Evolutionary conservation across 2,888 invertebrate genomes (phyloP).

Genomic region (Brenthis hecate): DNA sequence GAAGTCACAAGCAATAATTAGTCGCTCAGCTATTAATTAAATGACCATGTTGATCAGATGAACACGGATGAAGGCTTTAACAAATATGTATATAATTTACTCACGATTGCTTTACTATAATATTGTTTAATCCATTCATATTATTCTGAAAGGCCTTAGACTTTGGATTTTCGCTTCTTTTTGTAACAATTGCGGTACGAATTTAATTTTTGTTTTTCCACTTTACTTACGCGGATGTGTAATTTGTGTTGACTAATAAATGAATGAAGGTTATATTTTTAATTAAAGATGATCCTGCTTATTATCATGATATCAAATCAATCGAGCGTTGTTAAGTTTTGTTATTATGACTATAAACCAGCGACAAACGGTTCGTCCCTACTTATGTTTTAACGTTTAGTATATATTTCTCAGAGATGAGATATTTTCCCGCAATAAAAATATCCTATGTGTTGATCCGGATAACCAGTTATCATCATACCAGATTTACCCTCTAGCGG

Average conservation of each 20-base stretch:
- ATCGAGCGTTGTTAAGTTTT: too few species aligned
- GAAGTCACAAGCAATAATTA: too few species aligned
- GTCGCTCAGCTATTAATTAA: not conserved
- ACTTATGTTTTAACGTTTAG: too few species aligned
- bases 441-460: too few species aligned
- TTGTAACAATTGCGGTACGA: conserved; percentile 5
- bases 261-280: conserved; percentile 12
- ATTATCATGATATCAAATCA: not conserved
- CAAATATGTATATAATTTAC: not conserved
- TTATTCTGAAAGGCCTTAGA: conserved; percentile 11
- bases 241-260: not conserved
- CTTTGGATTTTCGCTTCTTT: conserved; percentile 15
- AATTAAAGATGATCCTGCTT: conserved; percentile 4
- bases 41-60: not conserved
- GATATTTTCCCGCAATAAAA: too few species aligned
- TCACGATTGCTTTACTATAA: conserved; percentile 11
- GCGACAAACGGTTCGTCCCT: too few species aligned
- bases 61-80: conserved; percentile 9
- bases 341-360: too few species aligned
- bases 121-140: conserved; percentile 9
- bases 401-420: too few species aligned
- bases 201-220: conserved; percentile 13
- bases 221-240: conserved; percentile 7
- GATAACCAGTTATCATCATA: too few species aligned
- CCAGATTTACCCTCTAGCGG: too few species aligned